Base-by-base conservation (phyloP, 92 coral and sea anemone species). In the Phenganax stokvisi region DNA sequence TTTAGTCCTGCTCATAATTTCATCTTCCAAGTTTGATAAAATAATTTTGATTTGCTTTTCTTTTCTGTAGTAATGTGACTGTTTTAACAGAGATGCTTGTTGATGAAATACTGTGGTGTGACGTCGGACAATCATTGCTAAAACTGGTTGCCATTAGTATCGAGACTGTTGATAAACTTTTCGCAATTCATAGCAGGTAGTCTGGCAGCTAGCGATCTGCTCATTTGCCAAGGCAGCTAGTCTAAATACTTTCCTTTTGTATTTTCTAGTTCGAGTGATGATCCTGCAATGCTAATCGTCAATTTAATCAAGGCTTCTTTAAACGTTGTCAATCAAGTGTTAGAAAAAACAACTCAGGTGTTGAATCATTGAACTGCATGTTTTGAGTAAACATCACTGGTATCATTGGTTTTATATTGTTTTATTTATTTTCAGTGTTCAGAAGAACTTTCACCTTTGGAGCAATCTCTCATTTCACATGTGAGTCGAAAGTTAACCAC, bases 101-200 rank as follows among this genome's bases (percentile, higher is more conserved):
- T 30, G 88, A 88, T 77, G 91, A 90, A 37, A 57, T 94, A 44
- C 67, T 94, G 67, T 87, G 89, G 83, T 84, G 96, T 10, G 89
- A 89, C 44, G 91, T 96, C 12, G 98, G 98, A 51, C 94, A 89
- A 75, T 91, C 97, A 6, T 83, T 94, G 54, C 81, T 94, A 30
- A 84, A 94, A 77, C 89, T 94, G 54, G 97, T 94, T n/a, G 93
- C 94, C 9, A 90, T 96, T 74, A 97, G 98, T 12, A 92, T 94
- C 17, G 98, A 91, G 54, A 85, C 93, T 59, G 89, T 94, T 3
- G 98, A 94, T 68, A 89, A 84, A 76, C 88, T 94, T 31, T 79
- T 79, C 52, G 51, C 73, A 28, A 52, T 79, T 54, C 52, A 79
- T 25, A 57, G 83, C 54, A 63, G 83, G 83, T 79, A 73, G 27